Evolutionary conservation across 2,113 vertebrate genomes (phyloP).

Genomic region (Pluvialis apricaria): DNA sequence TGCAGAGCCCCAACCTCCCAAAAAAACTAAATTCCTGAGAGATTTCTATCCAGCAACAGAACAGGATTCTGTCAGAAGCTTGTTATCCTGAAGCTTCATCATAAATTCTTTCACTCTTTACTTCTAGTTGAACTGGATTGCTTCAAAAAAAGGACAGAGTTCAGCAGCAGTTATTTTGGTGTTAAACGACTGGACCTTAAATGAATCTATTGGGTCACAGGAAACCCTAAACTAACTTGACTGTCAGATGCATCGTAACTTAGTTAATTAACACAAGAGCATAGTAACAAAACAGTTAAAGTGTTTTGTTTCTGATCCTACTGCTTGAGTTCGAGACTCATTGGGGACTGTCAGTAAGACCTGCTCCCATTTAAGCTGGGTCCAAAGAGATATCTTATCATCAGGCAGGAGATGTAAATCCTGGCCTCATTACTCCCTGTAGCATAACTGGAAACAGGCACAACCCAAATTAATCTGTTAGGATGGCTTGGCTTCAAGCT

Average conservation of each 20-base stretch:
- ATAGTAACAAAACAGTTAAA: not conserved
- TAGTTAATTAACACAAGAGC: not conserved
- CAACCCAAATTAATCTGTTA: not conserved
- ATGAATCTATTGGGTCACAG: not conserved
- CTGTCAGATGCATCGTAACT: not conserved
- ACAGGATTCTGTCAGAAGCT: not conserved
- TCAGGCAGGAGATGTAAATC: not conserved
- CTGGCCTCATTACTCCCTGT: not conserved
- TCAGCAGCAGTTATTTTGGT: not conserved
- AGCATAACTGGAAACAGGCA: not conserved
- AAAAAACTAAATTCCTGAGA: not conserved
- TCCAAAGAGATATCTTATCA: not conserved
- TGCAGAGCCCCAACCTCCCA: fast-evolving
- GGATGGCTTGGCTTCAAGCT: not conserved
- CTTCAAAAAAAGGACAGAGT: not conserved
- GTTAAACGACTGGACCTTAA: not conserved
- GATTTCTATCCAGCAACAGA: not conserved
- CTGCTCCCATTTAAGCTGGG: not conserved
- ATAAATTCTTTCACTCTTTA: not conserved
- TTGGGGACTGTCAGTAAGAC: not conserved
- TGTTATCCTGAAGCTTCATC: not conserved
- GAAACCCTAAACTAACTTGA: not conserved
- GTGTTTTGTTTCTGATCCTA: not conserved
- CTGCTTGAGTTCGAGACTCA: not conserved
- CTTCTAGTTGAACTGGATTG: not conserved